Evolutionary conservation across 2,888 invertebrate species (phyloP), one percentile per base, ranked within the genome.

Genomic region (Ceratothoa steindachneri): DNA sequence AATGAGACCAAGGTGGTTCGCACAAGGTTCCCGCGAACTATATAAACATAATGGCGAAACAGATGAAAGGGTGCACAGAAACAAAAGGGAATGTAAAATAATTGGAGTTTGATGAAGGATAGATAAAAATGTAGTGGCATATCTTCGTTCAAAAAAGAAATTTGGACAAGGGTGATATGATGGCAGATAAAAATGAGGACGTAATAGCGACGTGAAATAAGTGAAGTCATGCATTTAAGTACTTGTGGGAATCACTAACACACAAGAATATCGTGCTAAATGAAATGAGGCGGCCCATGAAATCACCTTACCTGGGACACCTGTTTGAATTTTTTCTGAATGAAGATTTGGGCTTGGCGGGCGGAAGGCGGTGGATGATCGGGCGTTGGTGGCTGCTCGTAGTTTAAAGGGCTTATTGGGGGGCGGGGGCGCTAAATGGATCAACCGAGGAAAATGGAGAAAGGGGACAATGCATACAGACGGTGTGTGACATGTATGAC

Each of bases 301-400:
- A 60, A 3, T 7, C 85, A 86, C 88, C 90, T 90, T 86, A 95
- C 95, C 91, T 93, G 93, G 86, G 93, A 93, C 74, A 93, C 85
- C 24, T 94, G 94, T 82, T 93, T 88, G 82, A 96, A 95, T 85
- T 93, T 89, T 83, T 93, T 92, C 83, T 93, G 92, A 82, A 96
- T 96, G 82, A 91, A 90, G 84, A 89, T 90, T 85, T 93, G 92
- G 0, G 96, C 95, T 81, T 94, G 93, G 82, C 89, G 88, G 2
- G 95, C 93, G 9, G 93, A 91, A 0, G 96, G 96, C 0, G 96
- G 95, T 2, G 95, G 95, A 85, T 95, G 95, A 81, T 95, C 95
- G 0, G 95, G 95, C 12, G 95, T 96, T 9, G 95, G 93, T 12
- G 95, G 95, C 85, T 95, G 95, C 70, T 90, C 89, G 82, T 95